Conservation (phyloP, 2,888 invertebrate species). For the Zygogramma bicolorata region DNA sequence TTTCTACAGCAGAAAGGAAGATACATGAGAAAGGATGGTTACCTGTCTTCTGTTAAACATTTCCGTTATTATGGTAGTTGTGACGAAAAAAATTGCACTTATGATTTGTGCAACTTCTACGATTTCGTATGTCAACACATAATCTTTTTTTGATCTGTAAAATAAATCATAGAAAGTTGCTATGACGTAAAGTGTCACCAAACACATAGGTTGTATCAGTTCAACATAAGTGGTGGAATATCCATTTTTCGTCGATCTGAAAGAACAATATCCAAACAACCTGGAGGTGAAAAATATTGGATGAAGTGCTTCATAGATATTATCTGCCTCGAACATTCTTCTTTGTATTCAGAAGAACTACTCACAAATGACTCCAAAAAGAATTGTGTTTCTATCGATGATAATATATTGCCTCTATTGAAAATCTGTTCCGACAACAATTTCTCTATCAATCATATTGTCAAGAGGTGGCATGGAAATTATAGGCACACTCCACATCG, state of each 20-base stretch:
- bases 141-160: background rate
- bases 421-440: too few relatives aligned
- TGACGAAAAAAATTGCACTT: background rate
- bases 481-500: too few relatives aligned
- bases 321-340: background rate
- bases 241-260: background rate
- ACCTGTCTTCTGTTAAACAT: background rate
- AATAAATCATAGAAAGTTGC: background rate
- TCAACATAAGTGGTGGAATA: background rate
- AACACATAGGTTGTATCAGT: background rate
- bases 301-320: background rate
- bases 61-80: background rate
- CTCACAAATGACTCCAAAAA: too few relatives aligned
- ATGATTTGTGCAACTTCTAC: background rate
- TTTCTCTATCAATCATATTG: too few relatives aligned
- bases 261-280: background rate
- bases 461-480: too few relatives aligned
- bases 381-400: too few relatives aligned
- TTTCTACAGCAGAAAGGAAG: too few relatives aligned
- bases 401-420: too few relatives aligned
- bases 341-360: too few relatives aligned
- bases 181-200: background rate
- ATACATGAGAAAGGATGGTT: too few relatives aligned
- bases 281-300: background rate
- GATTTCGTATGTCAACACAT: background rate